Conservation (phyloP, 2,888 invertebrate species). For the Caenorhabditis sp. region DNA sequence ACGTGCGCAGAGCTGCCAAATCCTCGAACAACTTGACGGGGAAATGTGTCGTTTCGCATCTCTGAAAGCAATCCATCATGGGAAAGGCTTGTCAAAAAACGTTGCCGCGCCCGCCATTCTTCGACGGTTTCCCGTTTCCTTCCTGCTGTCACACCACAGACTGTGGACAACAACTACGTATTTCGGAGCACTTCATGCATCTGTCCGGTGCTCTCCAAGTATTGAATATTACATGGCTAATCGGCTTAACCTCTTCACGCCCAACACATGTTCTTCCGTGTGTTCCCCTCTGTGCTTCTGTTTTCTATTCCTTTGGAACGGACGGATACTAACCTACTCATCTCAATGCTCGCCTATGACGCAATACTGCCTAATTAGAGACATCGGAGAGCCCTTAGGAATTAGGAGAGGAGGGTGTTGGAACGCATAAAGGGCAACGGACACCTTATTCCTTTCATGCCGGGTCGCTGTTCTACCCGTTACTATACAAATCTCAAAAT, state of each 20-base stretch:
- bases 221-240: slow-evolving; percentile 56
- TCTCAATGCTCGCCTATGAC: slow-evolving; percentile 27
- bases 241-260: slow-evolving; percentile 50
- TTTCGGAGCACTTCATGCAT: slow-evolving; percentile 38
- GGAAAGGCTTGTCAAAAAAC: not conserved
- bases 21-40: slow-evolving; percentile 53
- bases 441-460: slow-evolving; percentile 6
- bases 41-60: slow-evolving; percentile 54
- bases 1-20: slow-evolving; percentile 43
- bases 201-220: slow-evolving; percentile 29
- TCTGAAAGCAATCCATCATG: slow-evolving; percentile 51
- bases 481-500: slow-evolving; percentile 12
- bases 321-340: not conserved
- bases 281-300: not conserved
- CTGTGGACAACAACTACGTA: not conserved
- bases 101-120: slow-evolving; percentile 5
- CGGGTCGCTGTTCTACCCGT: not conserved
- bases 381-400: slow-evolving; percentile 39
- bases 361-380: slow-evolving; percentile 58
- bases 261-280: slow-evolving; percentile 33
- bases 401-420: slow-evolving; percentile 1
- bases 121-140: not conserved
- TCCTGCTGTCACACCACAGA: not conserved
- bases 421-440: not conserved
- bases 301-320: too few relatives aligned